These are phyloP conservation scores for Nomada ferruginata DNA, from an alignment of 2,888 invertebrate species.

Conservation along the genomic window DNA sequence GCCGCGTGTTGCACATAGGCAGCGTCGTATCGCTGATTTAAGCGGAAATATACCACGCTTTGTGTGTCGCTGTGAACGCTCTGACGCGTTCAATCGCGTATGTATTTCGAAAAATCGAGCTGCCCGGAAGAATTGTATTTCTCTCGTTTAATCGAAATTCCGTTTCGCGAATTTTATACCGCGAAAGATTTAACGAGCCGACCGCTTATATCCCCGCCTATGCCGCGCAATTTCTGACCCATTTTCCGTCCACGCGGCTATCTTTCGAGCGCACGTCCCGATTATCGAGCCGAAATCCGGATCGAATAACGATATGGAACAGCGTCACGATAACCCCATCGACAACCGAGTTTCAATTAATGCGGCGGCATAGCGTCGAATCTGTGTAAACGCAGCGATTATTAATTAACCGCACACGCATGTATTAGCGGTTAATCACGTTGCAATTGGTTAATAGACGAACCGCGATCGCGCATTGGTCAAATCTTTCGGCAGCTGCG, in stretches of 20 bases:
- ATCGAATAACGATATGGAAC: conserved; percentile 11
- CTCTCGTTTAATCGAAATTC: neutral
- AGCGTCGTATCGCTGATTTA: neutral
- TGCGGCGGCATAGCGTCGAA: conserved; percentile 6
- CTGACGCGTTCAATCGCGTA: neutral
- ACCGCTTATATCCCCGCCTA: neutral
- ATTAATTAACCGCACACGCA: conserved; percentile 30
- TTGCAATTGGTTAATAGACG: conserved; percentile 2
- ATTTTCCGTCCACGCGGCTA: neutral
- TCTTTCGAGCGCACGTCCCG: neutral
- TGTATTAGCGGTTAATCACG: conserved; percentile 7
- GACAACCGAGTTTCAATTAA: conserved; percentile 27
- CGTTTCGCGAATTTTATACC: neutral
- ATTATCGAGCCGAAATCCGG: conserved; percentile 13
- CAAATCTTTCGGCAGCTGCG: neutral
- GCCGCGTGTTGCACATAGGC: neutral
- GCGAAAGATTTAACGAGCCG: neutral
- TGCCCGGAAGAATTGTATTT: neutral
- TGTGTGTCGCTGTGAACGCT: neutral
- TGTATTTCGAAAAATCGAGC: neutral
- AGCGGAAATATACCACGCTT: conserved; percentile 4
- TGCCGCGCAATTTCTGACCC: neutral
- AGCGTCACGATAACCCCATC: neutral
- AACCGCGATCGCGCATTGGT: neutral
- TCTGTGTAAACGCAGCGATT: conserved; percentile 15